These are phyloP conservation scores for Rhaphigaster nebulosa DNA, from an alignment of 2,888 invertebrate species.

Conservation along the genomic window DNA sequence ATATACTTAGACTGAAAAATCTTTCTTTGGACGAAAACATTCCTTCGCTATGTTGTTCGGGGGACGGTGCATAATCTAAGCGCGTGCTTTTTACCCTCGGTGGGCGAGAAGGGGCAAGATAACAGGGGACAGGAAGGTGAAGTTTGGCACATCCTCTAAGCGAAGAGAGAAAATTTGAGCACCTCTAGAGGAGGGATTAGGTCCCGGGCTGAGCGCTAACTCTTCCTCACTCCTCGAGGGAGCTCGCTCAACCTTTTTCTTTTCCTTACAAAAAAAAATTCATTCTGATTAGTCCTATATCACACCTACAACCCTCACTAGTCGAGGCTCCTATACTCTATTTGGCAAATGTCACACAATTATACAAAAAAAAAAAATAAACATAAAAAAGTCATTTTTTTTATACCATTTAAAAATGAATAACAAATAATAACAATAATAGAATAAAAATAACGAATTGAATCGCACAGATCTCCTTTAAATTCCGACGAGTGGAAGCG, in stretches of 20 bases:
- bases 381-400: conserved; percentile 53
- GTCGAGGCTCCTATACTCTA: conserved; percentile 57
- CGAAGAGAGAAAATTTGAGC: conserved; percentile 59
- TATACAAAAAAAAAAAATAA: conserved; percentile 54
- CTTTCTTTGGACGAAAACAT: conserved; percentile 61
- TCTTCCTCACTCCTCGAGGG: background rate
- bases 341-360: conserved; percentile 57
- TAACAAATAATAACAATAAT: conserved; percentile 47
- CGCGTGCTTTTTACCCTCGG: conserved; percentile 59
- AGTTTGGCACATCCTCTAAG: conserved; percentile 60
- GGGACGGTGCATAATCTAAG: conserved; percentile 62
- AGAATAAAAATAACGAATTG: conserved; percentile 54
- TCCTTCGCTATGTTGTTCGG: conserved; percentile 59
- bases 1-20: conserved; percentile 52
- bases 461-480: conserved; percentile 58
- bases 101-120: conserved; percentile 36
- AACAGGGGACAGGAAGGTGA: conserved; percentile 34
- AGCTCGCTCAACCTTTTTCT: conserved; percentile 23
- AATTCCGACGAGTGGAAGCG: conserved; percentile 58
- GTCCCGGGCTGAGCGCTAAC: conserved; percentile 43
- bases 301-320: conserved; percentile 59
- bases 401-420: conserved; percentile 47
- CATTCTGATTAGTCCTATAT: conserved; percentile 59
- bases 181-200: conserved; percentile 57
- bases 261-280: conserved; percentile 41